A percentile compares a stretch with the other conserved stretches of the same genome.
phyloP scores from a whole-genome alignment of 23 tunicate genomes.

The Halocynthia roretzi region DNA sequence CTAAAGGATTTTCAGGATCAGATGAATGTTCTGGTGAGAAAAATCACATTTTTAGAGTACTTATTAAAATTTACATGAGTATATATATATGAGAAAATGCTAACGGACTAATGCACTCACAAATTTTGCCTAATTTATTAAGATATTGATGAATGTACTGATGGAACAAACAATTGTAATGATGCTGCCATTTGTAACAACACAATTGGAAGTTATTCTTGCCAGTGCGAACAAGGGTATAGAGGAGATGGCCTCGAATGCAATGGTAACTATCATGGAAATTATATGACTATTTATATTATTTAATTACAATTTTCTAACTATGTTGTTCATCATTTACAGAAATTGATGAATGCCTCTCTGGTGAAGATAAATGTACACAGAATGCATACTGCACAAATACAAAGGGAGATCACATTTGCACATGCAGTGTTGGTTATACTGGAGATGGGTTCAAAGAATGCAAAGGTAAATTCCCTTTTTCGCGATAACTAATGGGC shows the following conservation, averaged over 20 bases:
- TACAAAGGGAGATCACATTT: neutral
- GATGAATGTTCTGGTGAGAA: no score
- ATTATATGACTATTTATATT: neutral
- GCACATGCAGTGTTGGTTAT: neutral
- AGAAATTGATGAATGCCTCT: slow-evolving; percentile 42
- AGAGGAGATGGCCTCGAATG: slow-evolving; percentile 16
- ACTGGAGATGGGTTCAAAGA: slow-evolving; percentile 3
- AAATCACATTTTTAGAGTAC: no score
- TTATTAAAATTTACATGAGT: no score
- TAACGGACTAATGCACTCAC: no score
- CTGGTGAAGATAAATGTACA: neutral
- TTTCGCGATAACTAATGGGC: no score
- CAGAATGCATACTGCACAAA: neutral
- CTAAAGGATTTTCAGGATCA: slow-evolving; percentile 17
- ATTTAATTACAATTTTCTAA: neutral
- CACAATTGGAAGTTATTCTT: slow-evolving; percentile 25
- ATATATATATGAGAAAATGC: no score
- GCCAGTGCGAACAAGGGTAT: slow-evolving; percentile 36
- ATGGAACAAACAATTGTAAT: slow-evolving; percentile 21
- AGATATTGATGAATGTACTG: slow-evolving; percentile 45
- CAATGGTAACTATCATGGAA: slow-evolving; percentile 17
- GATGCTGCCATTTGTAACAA: slow-evolving; percentile 32
- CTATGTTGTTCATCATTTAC: neutral
- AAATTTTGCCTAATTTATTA: neutral
- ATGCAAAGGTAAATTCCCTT: slow-evolving; percentile 3